A percentile compares a stretch with the other conserved stretches of the same genome.
These are phyloP conservation scores for Tangara arthus DNA, from an alignment of 2,797 vertebrate species.

Conservation along the genomic window DNA sequence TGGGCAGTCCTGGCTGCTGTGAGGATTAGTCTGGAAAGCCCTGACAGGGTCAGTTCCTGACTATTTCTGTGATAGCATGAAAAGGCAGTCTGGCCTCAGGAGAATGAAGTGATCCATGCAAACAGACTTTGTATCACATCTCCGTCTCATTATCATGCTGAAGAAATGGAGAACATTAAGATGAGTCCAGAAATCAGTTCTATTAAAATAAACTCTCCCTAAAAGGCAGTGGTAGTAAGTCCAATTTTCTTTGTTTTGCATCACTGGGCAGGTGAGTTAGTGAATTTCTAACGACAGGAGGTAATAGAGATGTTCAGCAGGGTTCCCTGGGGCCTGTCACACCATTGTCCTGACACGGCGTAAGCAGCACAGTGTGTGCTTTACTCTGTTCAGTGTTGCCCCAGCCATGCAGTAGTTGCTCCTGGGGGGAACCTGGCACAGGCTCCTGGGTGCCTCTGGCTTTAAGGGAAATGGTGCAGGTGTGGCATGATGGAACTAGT, in stretches of 20 bases:
- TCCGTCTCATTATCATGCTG: not conserved
- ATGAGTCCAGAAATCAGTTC: not conserved
- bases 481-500: rapidly evolving
- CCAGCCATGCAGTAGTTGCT: not conserved
- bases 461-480: not conserved
- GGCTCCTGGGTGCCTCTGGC: not conserved
- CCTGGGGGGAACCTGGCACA: not conserved
- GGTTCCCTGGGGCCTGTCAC: conserved; percentile 53
- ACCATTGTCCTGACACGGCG: not conserved
- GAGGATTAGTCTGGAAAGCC: not conserved
- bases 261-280: conserved; percentile 70
- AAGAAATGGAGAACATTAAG: not conserved
- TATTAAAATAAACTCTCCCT: conserved; percentile 36
- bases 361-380: not conserved
- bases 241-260: conserved; percentile 70
- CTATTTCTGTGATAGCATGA: not conserved
- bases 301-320: conserved; percentile 66
- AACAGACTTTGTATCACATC: not conserved
- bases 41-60: not conserved
- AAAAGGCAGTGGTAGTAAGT: conserved; percentile 52
- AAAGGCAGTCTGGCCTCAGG: not conserved
- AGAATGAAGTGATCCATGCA: not conserved
- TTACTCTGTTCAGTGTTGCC: not conserved
- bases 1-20: not conserved
- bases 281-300: conserved; percentile 62